A percentile compares a stretch with the other conserved stretches of the same genome.
These are phyloP conservation scores for Bhutanitis thaidina DNA, from an alignment of 2,888 invertebrate genomes.

Conservation along the genomic window DNA sequence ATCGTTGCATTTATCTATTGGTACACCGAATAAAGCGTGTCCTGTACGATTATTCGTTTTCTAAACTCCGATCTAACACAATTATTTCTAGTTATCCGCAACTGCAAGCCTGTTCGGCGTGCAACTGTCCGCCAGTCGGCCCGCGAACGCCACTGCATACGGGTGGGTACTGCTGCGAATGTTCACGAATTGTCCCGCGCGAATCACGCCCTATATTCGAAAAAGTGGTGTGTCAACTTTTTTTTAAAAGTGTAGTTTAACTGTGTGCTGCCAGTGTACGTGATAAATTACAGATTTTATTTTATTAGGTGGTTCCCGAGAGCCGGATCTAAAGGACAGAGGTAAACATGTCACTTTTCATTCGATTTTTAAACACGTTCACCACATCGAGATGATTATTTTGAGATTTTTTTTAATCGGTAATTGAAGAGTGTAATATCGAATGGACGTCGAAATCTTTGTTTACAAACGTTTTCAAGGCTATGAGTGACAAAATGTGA, in stretches of 20 bases:
- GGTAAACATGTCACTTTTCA: constrained; percentile 37
- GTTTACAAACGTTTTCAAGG: constrained; percentile 18
- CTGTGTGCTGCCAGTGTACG: constrained; percentile 30
- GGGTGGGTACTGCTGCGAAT: constrained; percentile 34
- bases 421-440: constrained; percentile 34
- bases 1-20: constrained; percentile 35
- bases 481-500: constrained; percentile 2
- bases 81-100: constrained; percentile 39
- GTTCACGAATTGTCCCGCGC: constrained; percentile 25
- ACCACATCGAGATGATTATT: constrained; percentile 32
- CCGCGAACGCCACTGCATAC: constrained; percentile 40
- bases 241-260: constrained; percentile 27
- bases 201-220: constrained; percentile 25
- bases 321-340: constrained; percentile 33
- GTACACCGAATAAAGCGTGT: constrained; percentile 51
- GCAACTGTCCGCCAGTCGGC: constrained; percentile 39
- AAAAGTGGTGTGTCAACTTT: constrained; percentile 30
- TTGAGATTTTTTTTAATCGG: constrained; percentile 30
- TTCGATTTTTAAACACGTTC: constrained; percentile 34
- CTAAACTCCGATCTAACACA: constrained; percentile 54
- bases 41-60: constrained; percentile 69
- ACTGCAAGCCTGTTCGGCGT: constrained; percentile 16
- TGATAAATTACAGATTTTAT: constrained; percentile 25
- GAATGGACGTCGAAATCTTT: constrained; percentile 14
- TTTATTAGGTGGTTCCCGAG: constrained; percentile 17